Base-by-base conservation (phyloP, 1,140 invertebrate genomes). In the Listronotus oregonensis region DNA sequence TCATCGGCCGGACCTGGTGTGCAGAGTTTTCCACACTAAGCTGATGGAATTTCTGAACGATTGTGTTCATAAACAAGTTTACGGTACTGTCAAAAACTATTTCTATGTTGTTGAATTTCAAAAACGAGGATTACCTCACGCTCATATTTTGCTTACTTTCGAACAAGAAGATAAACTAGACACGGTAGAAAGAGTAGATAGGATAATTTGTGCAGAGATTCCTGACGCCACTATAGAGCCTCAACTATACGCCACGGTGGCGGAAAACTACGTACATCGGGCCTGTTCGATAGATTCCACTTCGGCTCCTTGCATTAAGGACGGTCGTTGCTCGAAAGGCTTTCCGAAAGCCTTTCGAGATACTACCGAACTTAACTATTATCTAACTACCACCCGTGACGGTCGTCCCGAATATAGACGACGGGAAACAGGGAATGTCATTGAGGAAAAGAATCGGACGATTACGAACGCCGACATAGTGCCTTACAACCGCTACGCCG, bases 41-140 rank as follows among this genome's bases (percentile, higher is more conserved):
- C 46, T 66, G 6, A 39, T 21, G 11, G 49, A 54, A 12, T 54
- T 66, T 18, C 27, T 66, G 4, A 15, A 64, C 17, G 49, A 62
- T 11, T 39, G 6, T 34, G 39, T 12, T 2, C 3, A 42, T 7
- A 42, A 14, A 27, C 21, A 27, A 27, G 21, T 27, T 1, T 46
- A 7, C 27, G 59, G 59, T 12, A 42, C 27, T 5, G 11, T 52
- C 17, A 2, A 21, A 40, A 43, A 51, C 42, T 62, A 42, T 42
- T 40, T 62, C 8, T 62, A 62, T n/a, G 59, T 43, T 15, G 18
- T 62, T 9, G 59, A 62, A 42, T 62, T 62, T 52, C 59, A 62
- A 62, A 62, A 62, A 31, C 1, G 47, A 8, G 59, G 59, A 6
- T 34, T 62, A 6, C 47, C 59, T 10, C 44, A 42, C n/a, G 46